Evolutionary conservation across 2,888 invertebrate species (phyloP), one percentile per base, ranked within the genome.

Genomic region (Drosophila neotestacea): DNA sequence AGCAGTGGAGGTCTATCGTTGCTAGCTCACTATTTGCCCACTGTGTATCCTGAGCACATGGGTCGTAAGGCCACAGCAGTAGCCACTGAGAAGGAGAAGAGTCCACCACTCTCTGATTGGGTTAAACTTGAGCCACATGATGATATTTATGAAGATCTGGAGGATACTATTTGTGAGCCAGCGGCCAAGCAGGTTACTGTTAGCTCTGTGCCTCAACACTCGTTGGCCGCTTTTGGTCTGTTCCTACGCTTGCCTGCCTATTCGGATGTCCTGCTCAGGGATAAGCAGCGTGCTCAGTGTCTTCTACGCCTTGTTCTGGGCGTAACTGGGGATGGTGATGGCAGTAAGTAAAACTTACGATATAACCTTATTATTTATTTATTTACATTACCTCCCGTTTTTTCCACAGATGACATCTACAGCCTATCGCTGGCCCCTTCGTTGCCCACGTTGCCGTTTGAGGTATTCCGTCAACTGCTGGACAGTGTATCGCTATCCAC

Each of bases 271-370:
- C 92, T 98, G 73, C 94, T 98, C 30, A 95, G 95, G 79, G 97
- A 97, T 91, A 96, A 96, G 84, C 94, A 96, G 77, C 95, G 96
- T 73, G 98, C 98, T 0, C 96, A 97, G 87, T 97, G 97, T 91
- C 94, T 98, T 71, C 93, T 98, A 74, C 94, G 98, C 5, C 94
- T 98, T 54, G 96, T 98, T 38, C 94, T 98, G 22, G 98, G 98
- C 27, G 98, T 98, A 6, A 96, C 97, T 3, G 97, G 97, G 86
- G 97, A 98, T 90, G 98, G 97, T 50, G 97, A 98, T 93, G 98
- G 97, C 91, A 96, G 96, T 96, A 87, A 93, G 94, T 77, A 1
- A 36, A 6, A 1, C 22, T 11, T 7, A 9, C 10, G 13, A 7
- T 16, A 7, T 0, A 30, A 6, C 28, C 0, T 9, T n/a, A 10